phyloP scores from a whole-genome alignment of 2,113 vertebrate genomes.

The Dasypus novemcinctus region DNA sequence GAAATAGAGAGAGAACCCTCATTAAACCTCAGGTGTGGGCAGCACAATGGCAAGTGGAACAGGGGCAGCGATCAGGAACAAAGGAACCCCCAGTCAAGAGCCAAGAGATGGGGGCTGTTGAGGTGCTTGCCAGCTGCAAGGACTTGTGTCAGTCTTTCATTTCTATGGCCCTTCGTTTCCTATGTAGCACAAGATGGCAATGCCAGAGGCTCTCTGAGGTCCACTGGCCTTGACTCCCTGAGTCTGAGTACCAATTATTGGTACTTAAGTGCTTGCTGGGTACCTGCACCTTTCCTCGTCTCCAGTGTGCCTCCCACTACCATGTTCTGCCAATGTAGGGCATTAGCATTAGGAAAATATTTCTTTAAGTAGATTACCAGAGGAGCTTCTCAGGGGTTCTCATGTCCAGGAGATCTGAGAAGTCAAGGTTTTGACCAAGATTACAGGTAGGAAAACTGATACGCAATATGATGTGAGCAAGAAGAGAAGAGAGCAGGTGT shows the following conservation, averaged over 20 bases:
- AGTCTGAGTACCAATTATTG: not conserved
- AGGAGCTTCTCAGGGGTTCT: not conserved
- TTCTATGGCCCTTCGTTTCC: not conserved
- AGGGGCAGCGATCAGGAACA: not conserved
- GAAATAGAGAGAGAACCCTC: not conserved
- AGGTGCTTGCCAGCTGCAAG: not conserved
- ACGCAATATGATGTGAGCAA: too few species aligned
- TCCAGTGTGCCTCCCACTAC: not conserved
- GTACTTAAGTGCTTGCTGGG: not conserved
- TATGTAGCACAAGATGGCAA: not conserved
- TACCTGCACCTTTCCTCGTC: not conserved
- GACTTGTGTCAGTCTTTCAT: not conserved
- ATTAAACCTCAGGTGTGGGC: not conserved
- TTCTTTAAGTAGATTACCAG: not conserved
- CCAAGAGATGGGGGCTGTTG: not conserved
- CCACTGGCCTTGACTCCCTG: not conserved
- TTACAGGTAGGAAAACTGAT: not conserved
- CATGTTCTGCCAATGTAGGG: not conserved
- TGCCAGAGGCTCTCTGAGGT: not conserved
- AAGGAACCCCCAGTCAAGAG: not conserved
- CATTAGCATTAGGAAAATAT: not conserved
- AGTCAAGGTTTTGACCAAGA: not conserved
- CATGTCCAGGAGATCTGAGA: not conserved
- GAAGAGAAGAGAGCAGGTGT: not conserved
- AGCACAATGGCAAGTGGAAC: not conserved